A percentile compares a stretch with the other conserved stretches of the same genome.
These are phyloP conservation scores for Octodonta nipae DNA, from an alignment of 2,888 invertebrate genomes.

Conservation along the genomic window DNA sequence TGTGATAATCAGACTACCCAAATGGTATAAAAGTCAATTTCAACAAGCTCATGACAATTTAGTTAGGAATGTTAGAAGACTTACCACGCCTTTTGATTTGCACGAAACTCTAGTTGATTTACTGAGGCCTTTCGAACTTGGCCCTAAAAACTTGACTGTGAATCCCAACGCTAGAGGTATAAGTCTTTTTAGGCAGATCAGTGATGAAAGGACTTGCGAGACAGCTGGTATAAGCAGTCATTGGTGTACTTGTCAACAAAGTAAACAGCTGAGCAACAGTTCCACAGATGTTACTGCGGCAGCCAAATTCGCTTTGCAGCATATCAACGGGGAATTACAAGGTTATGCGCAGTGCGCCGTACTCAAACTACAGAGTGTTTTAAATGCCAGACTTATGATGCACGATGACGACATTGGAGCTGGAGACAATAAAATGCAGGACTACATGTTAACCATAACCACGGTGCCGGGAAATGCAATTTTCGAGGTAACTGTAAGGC, in stretches of 20 bases:
- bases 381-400: conserved; percentile 31
- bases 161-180: not conserved
- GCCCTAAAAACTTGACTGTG: conserved; percentile 31
- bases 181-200: conserved; percentile 44
- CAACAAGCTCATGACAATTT: conserved; percentile 45
- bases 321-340: conserved; percentile 9
- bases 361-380: conserved; percentile 20
- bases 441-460: conserved; percentile 46
- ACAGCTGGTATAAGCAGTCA: conserved; percentile 54
- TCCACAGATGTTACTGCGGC: conserved; percentile 38
- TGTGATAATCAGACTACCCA: conserved; percentile 55
- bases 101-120: conserved; percentile 59
- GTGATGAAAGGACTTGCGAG: conserved; percentile 48
- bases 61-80: conserved; percentile 43
- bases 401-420: conserved; percentile 31
- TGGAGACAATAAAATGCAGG: conserved; percentile 5
- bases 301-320: conserved; percentile 29
- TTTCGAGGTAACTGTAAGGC: conserved; percentile 55
- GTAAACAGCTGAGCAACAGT: conserved; percentile 36
- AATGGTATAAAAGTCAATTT: conserved; percentile 42
- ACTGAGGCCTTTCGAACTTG: conserved; percentile 48
- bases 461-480: conserved; percentile 47
- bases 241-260: conserved; percentile 62
- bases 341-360: conserved; percentile 14
- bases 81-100: conserved; percentile 65